These are phyloP conservation scores for Sipha flava DNA, from an alignment of 1,140 invertebrate species.

Conservation along the genomic window DNA sequence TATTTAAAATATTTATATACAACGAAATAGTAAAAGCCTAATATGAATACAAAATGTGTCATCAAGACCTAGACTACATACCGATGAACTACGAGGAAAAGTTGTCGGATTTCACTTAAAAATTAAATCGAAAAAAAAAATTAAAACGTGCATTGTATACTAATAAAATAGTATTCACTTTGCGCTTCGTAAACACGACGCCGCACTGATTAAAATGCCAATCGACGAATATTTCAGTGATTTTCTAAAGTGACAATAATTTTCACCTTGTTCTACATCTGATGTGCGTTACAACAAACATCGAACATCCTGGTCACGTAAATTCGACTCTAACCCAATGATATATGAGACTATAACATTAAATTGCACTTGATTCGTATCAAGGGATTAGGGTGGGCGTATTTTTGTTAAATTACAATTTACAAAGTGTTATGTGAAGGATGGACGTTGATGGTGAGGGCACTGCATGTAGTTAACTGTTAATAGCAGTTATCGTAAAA, in stretches of 20 bases:
- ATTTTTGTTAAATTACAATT: not conserved
- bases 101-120: not conserved
- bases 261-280: slow-evolving; percentile 3
- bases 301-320: not conserved
- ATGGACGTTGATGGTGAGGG: no score
- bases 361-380: not conserved
- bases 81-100: not conserved
- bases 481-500: no score
- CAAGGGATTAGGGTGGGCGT: not conserved
- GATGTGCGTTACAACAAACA: not conserved
- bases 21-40: no score
- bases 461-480: no score
- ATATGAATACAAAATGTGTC: not conserved
- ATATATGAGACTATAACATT: not conserved
- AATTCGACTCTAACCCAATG: not conserved
- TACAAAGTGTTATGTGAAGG: not conserved
- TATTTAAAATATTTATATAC: no score
- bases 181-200: not conserved
- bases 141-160: not conserved
- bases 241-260: slow-evolving; percentile 3
- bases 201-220: not conserved
- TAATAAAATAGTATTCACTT: not conserved
- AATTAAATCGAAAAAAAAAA: not conserved
- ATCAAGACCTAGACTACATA: not conserved
- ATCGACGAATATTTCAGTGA: not conserved